A percentile compares a stretch with the other conserved stretches of the same genome.
Conservation (phyloP, 2,797 vertebrate species). For the Liparis tanakae region DNA sequence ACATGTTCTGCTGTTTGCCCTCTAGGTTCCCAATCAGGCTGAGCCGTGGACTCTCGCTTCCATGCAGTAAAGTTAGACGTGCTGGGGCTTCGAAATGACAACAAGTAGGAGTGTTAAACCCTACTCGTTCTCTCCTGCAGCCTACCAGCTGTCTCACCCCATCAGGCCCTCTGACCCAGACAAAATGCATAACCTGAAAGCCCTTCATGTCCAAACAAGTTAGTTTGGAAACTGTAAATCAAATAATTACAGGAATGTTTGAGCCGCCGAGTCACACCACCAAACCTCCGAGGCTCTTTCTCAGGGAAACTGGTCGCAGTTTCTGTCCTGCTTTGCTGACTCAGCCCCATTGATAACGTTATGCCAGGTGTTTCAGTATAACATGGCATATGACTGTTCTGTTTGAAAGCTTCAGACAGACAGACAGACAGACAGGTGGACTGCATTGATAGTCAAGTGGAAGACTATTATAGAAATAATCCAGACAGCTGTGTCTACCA, state of each 20-base stretch:
- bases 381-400: slow-evolving; percentile 11
- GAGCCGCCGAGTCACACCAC: neutral
- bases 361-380: slow-evolving; percentile 46
- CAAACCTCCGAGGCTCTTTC: neutral
- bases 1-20: neutral
- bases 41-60: neutral
- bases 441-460: neutral
- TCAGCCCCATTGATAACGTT: slow-evolving; percentile 22
- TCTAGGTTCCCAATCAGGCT: neutral
- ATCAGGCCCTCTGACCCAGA: neutral
- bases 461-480: slow-evolving; percentile 13
- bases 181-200: neutral
- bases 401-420: slow-evolving; percentile 9
- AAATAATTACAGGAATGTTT: neutral
- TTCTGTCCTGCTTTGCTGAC: slow-evolving; percentile 38
- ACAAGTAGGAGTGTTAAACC: neutral
- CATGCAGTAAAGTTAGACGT: neutral
- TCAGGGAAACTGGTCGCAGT: neutral
- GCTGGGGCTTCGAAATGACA: neutral
- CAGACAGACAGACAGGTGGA: slow-evolving; percentile 30
- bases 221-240: neutral
- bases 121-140: slow-evolving; percentile 1
- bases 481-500: slow-evolving; percentile 23
- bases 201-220: slow-evolving; percentile 45
- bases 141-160: neutral